Evolutionary conservation across 2,113 vertebrate species (phyloP).

Genomic region (Gadus chalcogrammus): DNA sequence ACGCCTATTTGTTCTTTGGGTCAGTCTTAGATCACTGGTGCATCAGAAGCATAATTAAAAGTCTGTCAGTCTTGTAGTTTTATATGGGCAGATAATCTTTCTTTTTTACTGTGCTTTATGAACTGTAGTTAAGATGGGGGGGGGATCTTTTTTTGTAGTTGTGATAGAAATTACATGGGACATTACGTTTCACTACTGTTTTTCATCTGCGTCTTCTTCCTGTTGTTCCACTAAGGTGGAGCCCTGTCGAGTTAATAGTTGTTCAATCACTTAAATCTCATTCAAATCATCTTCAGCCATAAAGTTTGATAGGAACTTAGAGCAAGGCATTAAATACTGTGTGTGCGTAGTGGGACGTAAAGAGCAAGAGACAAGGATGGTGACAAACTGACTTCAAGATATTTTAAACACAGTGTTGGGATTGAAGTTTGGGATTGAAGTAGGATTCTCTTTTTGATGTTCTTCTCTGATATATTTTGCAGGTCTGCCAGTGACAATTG

Average conservation of each 20-base stretch:
- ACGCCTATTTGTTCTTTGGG: slow-evolving; percentile 13
- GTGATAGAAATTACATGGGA: slow-evolving; percentile 66
- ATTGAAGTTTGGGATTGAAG: background rate
- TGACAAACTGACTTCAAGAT: slow-evolving; percentile 4
- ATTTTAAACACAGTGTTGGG: background rate
- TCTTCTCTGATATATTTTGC: background rate
- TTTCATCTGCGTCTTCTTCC: slow-evolving; percentile 59
- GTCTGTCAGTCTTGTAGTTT: slow-evolving; percentile 43
- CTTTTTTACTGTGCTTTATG: slow-evolving; percentile 62
- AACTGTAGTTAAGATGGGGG: slow-evolving; percentile 58
- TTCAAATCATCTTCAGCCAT: slow-evolving; percentile 52
- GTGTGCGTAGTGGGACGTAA: slow-evolving; percentile 12
- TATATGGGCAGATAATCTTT: slow-evolving; percentile 50
- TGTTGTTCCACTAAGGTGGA: slow-evolving; percentile 56
- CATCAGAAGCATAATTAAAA: slow-evolving; percentile 35
- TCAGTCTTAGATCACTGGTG: slow-evolving; percentile 16
- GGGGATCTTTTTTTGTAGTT: slow-evolving; percentile 59
- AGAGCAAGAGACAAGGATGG: slow-evolving; percentile 10
- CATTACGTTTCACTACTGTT: slow-evolving; percentile 71
- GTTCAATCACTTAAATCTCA: slow-evolving; percentile 58
- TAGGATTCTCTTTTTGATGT: background rate
- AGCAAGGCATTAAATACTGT: slow-evolving; percentile 19
- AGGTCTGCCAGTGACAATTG: slow-evolving; percentile 69
- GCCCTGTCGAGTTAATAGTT: slow-evolving; percentile 50
- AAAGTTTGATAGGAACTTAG: slow-evolving; percentile 44